Evolutionary conservation across 2,888 invertebrate species (phyloP).

Genomic region (Ischnura elegans): DNA sequence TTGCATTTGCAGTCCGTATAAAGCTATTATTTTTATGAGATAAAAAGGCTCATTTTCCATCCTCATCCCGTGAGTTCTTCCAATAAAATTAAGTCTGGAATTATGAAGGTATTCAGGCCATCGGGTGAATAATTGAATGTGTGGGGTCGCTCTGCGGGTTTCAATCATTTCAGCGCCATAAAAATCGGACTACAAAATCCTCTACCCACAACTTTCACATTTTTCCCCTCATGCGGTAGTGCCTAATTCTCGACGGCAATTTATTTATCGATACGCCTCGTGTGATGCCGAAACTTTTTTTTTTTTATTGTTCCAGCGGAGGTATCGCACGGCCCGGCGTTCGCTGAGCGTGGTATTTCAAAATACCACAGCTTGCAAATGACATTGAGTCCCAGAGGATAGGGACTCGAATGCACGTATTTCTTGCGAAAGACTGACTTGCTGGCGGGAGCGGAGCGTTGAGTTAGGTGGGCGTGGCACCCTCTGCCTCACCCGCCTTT

Average conservation of each 20-base stretch:
- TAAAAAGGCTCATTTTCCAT: background rate
- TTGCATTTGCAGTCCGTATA: no score
- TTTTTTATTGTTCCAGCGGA: background rate
- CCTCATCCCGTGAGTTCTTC: background rate
- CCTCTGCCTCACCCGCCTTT: background rate
- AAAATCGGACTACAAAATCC: background rate
- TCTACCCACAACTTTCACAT: background rate
- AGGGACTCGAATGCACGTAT: background rate
- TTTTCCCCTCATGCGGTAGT: background rate
- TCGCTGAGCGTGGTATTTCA: background rate
- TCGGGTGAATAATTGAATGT: background rate
- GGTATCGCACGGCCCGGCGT: background rate
- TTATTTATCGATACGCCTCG: background rate
- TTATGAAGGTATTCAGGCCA: background rate
- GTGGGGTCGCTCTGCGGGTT: background rate
- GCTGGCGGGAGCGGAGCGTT: background rate
- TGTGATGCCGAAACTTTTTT: background rate
- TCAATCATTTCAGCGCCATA: background rate
- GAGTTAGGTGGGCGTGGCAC: background rate
- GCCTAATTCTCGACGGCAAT: background rate
- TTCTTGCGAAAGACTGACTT: slow-evolving; percentile 15
- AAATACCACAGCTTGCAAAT: background rate
- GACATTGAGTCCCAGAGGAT: background rate
- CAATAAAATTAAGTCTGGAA: background rate
- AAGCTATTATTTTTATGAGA: background rate